Percentiles rank a stretch among this genome's conserved stretches.
Evolutionary conservation across 2,888 invertebrate species (phyloP).

Genomic region (Lottia gigantea): DNA sequence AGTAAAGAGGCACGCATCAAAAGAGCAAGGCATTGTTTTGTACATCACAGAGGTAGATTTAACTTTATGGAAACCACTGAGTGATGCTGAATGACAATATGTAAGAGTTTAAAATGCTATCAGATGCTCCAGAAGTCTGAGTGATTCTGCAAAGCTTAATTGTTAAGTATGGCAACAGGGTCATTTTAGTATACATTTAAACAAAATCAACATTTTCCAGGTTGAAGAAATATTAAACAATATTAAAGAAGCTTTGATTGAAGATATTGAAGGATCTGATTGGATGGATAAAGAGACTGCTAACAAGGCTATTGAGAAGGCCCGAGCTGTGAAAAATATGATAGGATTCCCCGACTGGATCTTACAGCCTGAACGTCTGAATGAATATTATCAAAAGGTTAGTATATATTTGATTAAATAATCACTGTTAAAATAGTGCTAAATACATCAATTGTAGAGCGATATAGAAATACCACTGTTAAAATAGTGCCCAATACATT

Average conservation of each 20-base stretch:
- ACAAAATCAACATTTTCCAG: constrained; percentile 30
- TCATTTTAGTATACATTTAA: too few relatives aligned
- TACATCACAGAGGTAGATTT: neutral
- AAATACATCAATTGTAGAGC: too few relatives aligned
- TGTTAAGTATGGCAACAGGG: too few relatives aligned
- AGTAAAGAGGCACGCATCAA: too few relatives aligned
- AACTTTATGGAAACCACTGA: neutral
- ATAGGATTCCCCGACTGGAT: constrained; percentile 63
- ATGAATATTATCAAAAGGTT: constrained; percentile 56
- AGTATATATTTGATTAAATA: constrained; percentile 3
- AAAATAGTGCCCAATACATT: too few relatives aligned
- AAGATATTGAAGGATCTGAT: constrained; percentile 40
- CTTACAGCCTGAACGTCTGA: constrained; percentile 42
- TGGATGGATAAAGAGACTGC: constrained; percentile 62
- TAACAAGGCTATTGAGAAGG: constrained; percentile 50
- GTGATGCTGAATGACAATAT: too few relatives aligned
- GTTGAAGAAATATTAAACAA: constrained; percentile 43
- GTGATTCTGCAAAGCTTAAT: too few relatives aligned
- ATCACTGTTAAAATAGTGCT: too few relatives aligned
- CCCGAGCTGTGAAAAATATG: constrained; percentile 41
- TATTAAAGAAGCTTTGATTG: constrained; percentile 44
- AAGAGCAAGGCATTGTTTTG: too few relatives aligned
- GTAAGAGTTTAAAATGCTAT: too few relatives aligned
- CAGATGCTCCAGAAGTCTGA: too few relatives aligned
- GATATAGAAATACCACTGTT: too few relatives aligned